These are phyloP conservation scores for Mohoua ochrocephala DNA, from an alignment of 2,113 vertebrate genomes.

Conservation along the genomic window DNA sequence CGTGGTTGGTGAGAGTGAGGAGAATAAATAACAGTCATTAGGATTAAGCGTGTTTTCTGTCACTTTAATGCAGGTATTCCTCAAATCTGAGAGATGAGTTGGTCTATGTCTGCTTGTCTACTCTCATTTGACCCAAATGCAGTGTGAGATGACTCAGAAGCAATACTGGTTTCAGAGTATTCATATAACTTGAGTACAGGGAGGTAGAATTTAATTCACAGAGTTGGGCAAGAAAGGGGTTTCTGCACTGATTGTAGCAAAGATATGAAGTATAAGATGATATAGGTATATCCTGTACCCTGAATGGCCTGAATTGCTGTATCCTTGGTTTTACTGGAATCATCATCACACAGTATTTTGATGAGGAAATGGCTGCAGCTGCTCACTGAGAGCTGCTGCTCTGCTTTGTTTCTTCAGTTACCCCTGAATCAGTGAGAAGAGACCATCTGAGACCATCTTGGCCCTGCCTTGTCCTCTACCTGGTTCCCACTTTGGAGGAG, in stretches of 20 bases:
- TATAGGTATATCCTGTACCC: neutral
- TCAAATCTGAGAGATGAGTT: neutral
- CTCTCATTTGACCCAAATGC: neutral
- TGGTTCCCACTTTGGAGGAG: neutral
- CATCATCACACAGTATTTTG: neutral
- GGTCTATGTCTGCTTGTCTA: neutral
- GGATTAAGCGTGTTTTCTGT: neutral
- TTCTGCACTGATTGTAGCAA: neutral
- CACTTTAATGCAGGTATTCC: neutral
- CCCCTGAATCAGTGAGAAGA: neutral
- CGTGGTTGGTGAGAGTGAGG: neutral
- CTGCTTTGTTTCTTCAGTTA: neutral
- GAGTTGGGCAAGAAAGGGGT: neutral
- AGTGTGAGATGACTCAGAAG: neutral
- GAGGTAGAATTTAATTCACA: neutral
- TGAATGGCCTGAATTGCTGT: neutral
- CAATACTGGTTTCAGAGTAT: neutral
- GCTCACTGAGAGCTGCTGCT: neutral
- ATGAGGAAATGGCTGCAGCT: neutral
- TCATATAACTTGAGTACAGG: neutral
- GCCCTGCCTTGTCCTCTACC: neutral
- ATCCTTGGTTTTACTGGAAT: neutral
- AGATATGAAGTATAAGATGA: neutral
- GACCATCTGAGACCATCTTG: neutral
- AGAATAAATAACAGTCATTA: neutral